phyloP scores from a whole-genome alignment of 2,113 vertebrate species.

The Myocastor coypus region DNA sequence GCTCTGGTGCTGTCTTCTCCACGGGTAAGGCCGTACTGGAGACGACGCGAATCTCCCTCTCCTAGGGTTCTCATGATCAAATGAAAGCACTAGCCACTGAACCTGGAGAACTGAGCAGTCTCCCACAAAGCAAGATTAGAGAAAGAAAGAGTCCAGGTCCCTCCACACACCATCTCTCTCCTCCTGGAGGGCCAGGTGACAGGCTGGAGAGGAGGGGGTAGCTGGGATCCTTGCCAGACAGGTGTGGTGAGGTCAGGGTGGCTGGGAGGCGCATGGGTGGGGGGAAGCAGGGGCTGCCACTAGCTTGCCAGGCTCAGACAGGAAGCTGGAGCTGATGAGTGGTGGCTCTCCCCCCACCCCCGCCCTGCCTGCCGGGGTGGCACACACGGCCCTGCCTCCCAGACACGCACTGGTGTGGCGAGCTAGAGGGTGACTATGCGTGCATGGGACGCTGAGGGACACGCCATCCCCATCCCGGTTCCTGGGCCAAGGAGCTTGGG shows the following conservation, averaged over 20 bases:
- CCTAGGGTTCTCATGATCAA: not conserved
- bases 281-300: not conserved
- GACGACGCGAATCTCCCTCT: not conserved
- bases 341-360: not conserved
- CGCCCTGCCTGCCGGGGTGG: not conserved
- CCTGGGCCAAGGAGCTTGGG: not conserved
- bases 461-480: not conserved
- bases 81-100: not conserved
- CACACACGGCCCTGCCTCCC: not conserved
- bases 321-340: not conserved
- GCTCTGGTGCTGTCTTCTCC: not conserved
- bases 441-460: rapidly evolving
- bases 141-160: too few relatives aligned
- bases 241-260: not conserved
- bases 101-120: not conserved
- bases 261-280: not conserved
- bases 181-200: not conserved
- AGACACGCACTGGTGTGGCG: not conserved
- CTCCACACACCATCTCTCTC: not conserved
- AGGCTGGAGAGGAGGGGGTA: not conserved
- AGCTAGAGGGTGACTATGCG: not conserved
- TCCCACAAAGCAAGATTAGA: not conserved
- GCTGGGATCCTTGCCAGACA: not conserved
- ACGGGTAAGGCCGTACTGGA: not conserved
- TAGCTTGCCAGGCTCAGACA: not conserved